Conservation (phyloP, 2,888 invertebrate species). For the Eupithecia insigniata region DNA sequence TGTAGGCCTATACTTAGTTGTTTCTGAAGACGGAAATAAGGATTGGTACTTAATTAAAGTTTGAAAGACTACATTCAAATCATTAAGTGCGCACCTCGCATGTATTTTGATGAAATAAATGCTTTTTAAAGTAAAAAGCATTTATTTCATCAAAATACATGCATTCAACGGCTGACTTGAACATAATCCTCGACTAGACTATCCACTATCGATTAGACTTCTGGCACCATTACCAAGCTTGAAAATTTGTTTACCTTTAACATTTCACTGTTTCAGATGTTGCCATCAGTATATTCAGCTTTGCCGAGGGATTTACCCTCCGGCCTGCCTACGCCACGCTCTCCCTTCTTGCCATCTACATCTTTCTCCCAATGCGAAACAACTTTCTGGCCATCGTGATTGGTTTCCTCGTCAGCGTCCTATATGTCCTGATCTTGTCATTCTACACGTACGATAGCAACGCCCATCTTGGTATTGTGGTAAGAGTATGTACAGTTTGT, state of each 20-base stretch:
- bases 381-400: conserved; percentile 88
- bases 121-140: too few species aligned
- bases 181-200: neutral
- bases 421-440: conserved; percentile 84
- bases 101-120: neutral
- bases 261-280: conserved; percentile 80
- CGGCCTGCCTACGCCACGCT: conserved; percentile 89
- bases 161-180: neutral
- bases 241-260: neutral
- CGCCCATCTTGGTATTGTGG: conserved; percentile 65
- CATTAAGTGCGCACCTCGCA: too few species aligned
- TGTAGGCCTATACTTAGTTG: neutral
- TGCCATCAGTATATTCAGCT: conserved; percentile 86
- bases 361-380: conserved; percentile 92
- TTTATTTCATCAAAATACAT: too few species aligned
- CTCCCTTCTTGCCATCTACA: conserved; percentile 90
- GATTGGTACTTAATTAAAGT: too few species aligned
- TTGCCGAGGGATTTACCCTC: conserved; percentile 77
- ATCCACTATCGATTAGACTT: neutral
- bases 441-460: conserved; percentile 69
- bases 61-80: neutral
- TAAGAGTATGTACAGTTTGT: conserved; percentile 55
- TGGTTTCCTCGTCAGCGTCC: conserved; percentile 87
- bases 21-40: conserved; percentile 1
- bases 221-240: neutral